Base-by-base conservation (phyloP, 2,113 vertebrate species). In the Oryzias woworae region DNA sequence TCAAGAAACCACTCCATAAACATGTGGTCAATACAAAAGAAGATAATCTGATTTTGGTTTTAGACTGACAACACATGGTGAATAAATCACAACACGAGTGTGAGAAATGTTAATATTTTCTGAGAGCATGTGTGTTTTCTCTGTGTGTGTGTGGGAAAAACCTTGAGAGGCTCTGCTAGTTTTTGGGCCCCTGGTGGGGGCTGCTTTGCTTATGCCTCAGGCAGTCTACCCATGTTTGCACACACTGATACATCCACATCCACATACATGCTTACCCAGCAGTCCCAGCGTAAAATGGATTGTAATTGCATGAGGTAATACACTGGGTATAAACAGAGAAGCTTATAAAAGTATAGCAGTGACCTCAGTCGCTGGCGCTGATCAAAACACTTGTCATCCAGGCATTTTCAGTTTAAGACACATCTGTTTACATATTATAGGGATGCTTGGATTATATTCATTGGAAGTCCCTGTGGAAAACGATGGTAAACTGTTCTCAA, bases 361-460 rank as follows among this genome's bases (percentile, higher is more conserved):
- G 79, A 84, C 73, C 75, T 87, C 63, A 83, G 66, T 86, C 78
- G 77, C 67, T 64, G 71, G 41, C 68, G 58, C 58, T 75, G 63
- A 85, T 85, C 66, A 83, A 68, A 83, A 63, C 78, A 71, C 78
- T 87, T 84, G 79, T 72, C 77, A 72, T 57, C 59, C 64, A 56
- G 72, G 65, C 23, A 16, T 68, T 83, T 86, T 77, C 57, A 77
- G 74, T 83, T 82, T 74, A 61, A 80, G 47, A 42, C 77, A 81
- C 78, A 85, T 85, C 76, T 86, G 86, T 85, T 87, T 85, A 86
- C 66, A 78, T 62, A 63, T 80, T 15, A 46, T 24, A 44, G 71
- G 36, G 66, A 63, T 85, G 78, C 85, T 82, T 86, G 81, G 67
- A 87, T 81, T 81, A 77, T 62, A 64, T 66, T 63, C 66, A 62